Base-by-base conservation (phyloP, 2,797 vertebrate species). In the Lepilemur ruficaudatus region DNA sequence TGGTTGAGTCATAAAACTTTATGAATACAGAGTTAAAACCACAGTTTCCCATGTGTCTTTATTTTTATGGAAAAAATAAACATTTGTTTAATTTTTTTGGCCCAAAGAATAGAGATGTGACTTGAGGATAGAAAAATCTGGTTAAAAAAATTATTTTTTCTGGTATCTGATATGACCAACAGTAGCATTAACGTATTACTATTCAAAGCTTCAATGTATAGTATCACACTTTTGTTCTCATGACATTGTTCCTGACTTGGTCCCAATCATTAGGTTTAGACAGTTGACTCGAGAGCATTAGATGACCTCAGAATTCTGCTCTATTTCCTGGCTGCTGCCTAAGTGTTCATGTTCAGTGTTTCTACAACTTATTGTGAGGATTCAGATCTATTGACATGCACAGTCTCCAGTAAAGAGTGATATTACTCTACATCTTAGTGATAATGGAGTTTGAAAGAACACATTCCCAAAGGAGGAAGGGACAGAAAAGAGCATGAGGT, bases 31-130 rank as follows among this genome's bases (percentile, higher is more conserved):
- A 91, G 46, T 52, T 50, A 50, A 92, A 91, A 41, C 30, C 30
- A 38, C 63, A 28, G 52, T 72, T 96, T 95, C 67, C 67, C 50
- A 91, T 63, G 70, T 15, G 52, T 87, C 59, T 32, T 41, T 23
- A 65, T 57, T 78, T 61, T 65, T 41, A 32, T 41, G 41, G 69
- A 69, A 86, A 87, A 88, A 80, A 41, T 17, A 76, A 57, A 43
- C 30, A 76, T 76, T 61, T 61, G 22, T 43, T 79, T n/a, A 52
- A 67, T 63, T 88, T 52, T 48, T 89, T 46, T 72, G 25, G 80
- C 79, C 46, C 57, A 72, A 30, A n/a, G 86, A 78, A 79, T 38
- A 86, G 20, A 94, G 48, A 69, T 13, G 22, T 52, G 52, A 70
- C 57, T 85, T 43, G 23, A 59, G n/a, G 43, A 28, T 14, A 92